A percentile compares a stretch with the other conserved stretches of the same genome.
Evolutionary conservation across 2,797 vertebrate genomes (phyloP).

Genomic region (Centropyge bicolor): DNA sequence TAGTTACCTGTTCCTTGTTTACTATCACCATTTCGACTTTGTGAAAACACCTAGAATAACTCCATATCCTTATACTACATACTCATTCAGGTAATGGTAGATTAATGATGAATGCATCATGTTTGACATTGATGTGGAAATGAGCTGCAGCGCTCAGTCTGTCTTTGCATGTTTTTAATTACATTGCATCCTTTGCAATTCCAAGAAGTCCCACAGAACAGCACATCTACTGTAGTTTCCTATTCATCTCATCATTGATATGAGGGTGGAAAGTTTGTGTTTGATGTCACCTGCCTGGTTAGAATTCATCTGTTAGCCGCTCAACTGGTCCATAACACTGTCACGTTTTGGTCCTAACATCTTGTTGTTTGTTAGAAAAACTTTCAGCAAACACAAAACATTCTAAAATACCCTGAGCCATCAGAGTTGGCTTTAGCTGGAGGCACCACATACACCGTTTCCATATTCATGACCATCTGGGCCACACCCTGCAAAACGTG

Average conservation of each 20-base stretch:
- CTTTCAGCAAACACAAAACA: slow-evolving; percentile 33
- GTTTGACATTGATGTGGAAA: slow-evolving; percentile 28
- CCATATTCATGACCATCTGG: slow-evolving; percentile 83
- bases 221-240: background rate
- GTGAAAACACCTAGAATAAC: slow-evolving; percentile 3
- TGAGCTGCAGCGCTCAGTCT: slow-evolving; percentile 5
- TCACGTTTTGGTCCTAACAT: slow-evolving; percentile 2
- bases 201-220: background rate
- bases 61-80: background rate
- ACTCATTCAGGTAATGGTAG: background rate
- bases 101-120: slow-evolving; percentile 30
- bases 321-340: slow-evolving; percentile 3
- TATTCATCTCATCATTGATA: slow-evolving; percentile 31
- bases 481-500: slow-evolving; percentile 71
- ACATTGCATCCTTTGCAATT: background rate
- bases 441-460: slow-evolving; percentile 37
- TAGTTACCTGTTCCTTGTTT: background rate
- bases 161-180: slow-evolving; percentile 5
- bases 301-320: slow-evolving; percentile 14
- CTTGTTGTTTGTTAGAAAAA: slow-evolving; percentile 35
- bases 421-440: slow-evolving; percentile 40
- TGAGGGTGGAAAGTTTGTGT: slow-evolving; percentile 6
- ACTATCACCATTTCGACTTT: background rate
- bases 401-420: slow-evolving; percentile 43
- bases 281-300: slow-evolving; percentile 10